Evolutionary conservation across 2,797 vertebrate species (phyloP).

Genomic region (Thalassophryne amazonica): DNA sequence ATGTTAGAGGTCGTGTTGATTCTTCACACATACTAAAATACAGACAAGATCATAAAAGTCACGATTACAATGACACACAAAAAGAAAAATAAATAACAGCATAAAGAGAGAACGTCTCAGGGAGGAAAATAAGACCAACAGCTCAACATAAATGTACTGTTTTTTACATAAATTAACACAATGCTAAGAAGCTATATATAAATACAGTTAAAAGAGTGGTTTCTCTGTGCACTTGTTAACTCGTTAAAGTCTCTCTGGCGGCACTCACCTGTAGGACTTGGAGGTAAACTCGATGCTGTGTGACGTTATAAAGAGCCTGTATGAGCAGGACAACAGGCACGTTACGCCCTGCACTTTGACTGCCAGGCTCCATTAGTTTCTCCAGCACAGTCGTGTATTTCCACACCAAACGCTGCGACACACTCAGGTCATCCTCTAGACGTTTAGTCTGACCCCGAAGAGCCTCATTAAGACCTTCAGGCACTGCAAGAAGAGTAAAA

Average conservation of each 20-base stretch:
- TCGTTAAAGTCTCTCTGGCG: too few species aligned
- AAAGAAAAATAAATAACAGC: too few species aligned
- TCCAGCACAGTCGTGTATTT: constrained; percentile 85
- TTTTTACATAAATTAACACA: too few species aligned
- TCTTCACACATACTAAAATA: too few species aligned
- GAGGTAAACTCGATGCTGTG: constrained; percentile 88
- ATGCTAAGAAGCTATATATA: not conserved
- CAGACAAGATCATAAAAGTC: too few species aligned
- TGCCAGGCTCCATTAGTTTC: constrained; percentile 35
- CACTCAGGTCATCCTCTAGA: constrained; percentile 69
- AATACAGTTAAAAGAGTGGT: too few species aligned
- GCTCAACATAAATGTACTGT: too few species aligned
- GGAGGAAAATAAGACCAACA: too few species aligned
- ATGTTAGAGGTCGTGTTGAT: too few species aligned
- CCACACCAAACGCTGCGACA: constrained; percentile 68
- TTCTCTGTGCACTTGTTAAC: too few species aligned
- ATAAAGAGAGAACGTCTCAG: too few species aligned
- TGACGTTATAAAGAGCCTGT: constrained; percentile 84
- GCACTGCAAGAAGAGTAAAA: constrained; percentile 69
- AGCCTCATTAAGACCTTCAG: constrained; percentile 73
- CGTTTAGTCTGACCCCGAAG: constrained; percentile 61
- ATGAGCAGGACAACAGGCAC: constrained; percentile 64
- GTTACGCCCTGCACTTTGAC: not conserved
- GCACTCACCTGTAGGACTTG: constrained; percentile 86
- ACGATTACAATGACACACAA: too few species aligned